Conservation (phyloP, 2,797 vertebrate genomes). For the Serranus cabrilla region DNA sequence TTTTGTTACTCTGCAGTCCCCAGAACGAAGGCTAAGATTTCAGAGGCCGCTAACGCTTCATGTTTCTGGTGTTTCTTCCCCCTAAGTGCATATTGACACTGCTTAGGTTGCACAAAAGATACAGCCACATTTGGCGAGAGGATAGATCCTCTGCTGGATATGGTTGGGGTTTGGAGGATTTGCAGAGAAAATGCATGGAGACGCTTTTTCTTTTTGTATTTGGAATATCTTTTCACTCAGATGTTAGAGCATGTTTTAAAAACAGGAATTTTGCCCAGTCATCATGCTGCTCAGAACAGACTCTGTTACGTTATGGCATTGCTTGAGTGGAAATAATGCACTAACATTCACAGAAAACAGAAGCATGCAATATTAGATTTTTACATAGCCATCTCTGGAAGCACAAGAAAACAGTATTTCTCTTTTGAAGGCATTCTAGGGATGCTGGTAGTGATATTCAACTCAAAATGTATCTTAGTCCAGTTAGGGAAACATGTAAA, state of each 20-base stretch:
- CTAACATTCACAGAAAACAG: slow-evolving; percentile 2
- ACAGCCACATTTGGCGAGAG: not conserved
- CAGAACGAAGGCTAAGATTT: slow-evolving; percentile 40
- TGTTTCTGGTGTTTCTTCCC: slow-evolving; percentile 46
- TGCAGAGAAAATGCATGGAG: not conserved
- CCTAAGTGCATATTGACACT: slow-evolving; percentile 13
- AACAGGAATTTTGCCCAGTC: slow-evolving; percentile 25
- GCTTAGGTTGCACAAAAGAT: slow-evolving; percentile 20
- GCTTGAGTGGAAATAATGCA: slow-evolving; percentile 7
- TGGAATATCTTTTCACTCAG: not conserved
- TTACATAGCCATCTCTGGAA: not conserved
- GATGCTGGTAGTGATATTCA: no score
- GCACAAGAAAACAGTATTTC: not conserved
- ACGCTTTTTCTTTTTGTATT: slow-evolving; percentile 1
- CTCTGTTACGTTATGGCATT: slow-evolving; percentile 3
- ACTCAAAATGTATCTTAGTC: not conserved
- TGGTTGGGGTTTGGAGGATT: not conserved
- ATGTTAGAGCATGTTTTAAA: not conserved
- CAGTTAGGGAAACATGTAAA: not conserved
- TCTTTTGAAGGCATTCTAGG: not conserved
- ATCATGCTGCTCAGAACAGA: slow-evolving; percentile 17
- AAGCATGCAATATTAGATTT: slow-evolving; percentile 6
- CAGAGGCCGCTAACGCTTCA: slow-evolving; percentile 33
- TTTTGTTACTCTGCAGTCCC: slow-evolving; percentile 28
- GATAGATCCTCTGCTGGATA: not conserved